Percentiles rank a stretch among this genome's conserved stretches.
phyloP scores from a whole-genome alignment of 2,113 vertebrate species.

The Egretta garzetta region DNA sequence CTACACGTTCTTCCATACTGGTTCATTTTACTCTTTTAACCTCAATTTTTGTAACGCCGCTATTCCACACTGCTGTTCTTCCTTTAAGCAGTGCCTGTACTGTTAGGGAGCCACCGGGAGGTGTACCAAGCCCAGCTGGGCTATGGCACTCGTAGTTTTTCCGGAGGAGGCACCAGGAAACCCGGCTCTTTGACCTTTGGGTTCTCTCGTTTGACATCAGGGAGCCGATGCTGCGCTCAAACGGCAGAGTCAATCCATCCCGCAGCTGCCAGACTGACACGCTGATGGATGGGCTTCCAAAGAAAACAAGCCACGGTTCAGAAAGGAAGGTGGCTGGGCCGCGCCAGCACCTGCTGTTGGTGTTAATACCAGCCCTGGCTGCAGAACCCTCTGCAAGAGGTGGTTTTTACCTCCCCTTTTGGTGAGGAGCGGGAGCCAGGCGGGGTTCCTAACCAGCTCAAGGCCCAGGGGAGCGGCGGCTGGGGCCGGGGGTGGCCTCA shows the following conservation, averaged over 20 bases:
- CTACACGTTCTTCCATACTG: rapidly evolving
- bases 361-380: rapidly evolving
- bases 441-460: background rate
- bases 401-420: rapidly evolving
- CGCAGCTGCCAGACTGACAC: rapidly evolving
- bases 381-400: background rate
- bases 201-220: background rate
- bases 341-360: rapidly evolving
- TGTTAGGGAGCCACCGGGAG: rapidly evolving
- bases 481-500: background rate
- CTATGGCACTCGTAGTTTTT: rapidly evolving
- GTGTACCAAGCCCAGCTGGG: rapidly evolving
- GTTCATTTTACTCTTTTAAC: background rate
- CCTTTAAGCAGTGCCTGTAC: background rate
- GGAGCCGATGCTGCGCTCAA: rapidly evolving
- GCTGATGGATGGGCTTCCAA: rapidly evolving
- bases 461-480: no score
- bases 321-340: rapidly evolving
- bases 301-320: rapidly evolving
- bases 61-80: background rate
- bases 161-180: background rate
- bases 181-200: background rate
- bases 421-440: background rate
- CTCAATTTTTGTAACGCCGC: background rate
- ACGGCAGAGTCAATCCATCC: no score